Evolutionary conservation across 2,888 invertebrate species (phyloP).

Genomic region (Aleiodes leptofemur): DNA sequence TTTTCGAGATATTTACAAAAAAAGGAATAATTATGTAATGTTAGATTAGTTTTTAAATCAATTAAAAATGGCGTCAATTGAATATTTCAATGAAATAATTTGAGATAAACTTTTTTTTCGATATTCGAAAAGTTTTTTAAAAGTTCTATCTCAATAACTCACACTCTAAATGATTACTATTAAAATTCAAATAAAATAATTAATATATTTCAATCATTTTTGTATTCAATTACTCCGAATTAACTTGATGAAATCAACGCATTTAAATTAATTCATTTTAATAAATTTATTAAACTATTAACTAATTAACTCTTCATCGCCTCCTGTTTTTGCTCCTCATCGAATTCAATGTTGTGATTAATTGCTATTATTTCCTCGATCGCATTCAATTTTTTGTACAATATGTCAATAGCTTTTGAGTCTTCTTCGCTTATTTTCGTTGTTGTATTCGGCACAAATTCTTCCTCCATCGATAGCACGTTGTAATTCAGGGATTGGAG

Average conservation of each 20-base stretch:
- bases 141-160: no score
- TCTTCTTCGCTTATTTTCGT: slow-evolving; percentile 77
- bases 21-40: no score
- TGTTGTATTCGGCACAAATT: slow-evolving; percentile 75
- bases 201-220: slow-evolving; percentile 15
- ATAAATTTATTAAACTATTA: background rate
- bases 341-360: slow-evolving; percentile 78
- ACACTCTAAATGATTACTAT: no score
- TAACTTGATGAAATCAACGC: slow-evolving; percentile 1
- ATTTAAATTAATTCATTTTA: slow-evolving; percentile 6
- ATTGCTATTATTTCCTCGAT: slow-evolving; percentile 79
- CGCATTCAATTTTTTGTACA: slow-evolving; percentile 77
- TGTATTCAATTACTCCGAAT: slow-evolving; percentile 6
- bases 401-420: slow-evolving; percentile 73
- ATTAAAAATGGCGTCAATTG: no score
- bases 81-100: no score
- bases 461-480: slow-evolving; percentile 75
- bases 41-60: no score
- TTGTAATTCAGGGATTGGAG: slow-evolving; percentile 76
- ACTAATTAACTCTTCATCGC: background rate
- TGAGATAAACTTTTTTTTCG: no score
- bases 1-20: no score
- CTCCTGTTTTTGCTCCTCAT: slow-evolving; percentile 4
- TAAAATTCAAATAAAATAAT: slow-evolving; percentile 3
- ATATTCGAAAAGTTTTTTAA: no score